phyloP scores from a whole-genome alignment of 2,797 vertebrate species.

The Gymnoscopelus microlampas region DNA sequence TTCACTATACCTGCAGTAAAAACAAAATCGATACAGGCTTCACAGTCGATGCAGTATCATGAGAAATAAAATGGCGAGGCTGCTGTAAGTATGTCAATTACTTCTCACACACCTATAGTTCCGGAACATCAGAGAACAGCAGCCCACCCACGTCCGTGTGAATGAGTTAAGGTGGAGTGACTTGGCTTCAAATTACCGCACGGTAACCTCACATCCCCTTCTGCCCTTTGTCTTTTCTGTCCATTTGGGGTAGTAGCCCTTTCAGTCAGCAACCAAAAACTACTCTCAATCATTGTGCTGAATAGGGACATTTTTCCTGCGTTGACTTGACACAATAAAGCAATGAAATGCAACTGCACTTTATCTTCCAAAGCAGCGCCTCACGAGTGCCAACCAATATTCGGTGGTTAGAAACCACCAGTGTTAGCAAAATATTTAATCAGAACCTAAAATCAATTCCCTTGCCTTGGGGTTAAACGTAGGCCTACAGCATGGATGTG shows the following conservation, averaged over 20 bases:
- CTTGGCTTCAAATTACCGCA: constrained; percentile 2
- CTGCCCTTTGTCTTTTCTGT: not conserved
- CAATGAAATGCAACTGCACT: constrained; percentile 8
- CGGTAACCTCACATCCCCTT: constrained; percentile 7
- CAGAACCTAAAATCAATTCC: not conserved
- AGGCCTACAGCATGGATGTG: not conserved
- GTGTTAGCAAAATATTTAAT: not conserved
- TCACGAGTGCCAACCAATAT: not conserved
- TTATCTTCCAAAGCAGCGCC: not conserved
- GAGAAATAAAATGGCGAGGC: no score
- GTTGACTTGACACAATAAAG: constrained; percentile 21
- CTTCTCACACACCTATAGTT: no score
- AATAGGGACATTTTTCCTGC: constrained; percentile 3
- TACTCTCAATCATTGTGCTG: constrained; percentile 12
- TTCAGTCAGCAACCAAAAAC: constrained; percentile 26
- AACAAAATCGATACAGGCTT: no score
- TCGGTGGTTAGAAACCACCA: not conserved
- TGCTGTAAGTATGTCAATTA: no score
- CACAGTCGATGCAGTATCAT: no score
- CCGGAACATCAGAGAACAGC: no score
- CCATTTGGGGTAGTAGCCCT: constrained; percentile 29
- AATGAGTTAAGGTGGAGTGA: not conserved
- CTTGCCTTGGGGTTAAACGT: no score
- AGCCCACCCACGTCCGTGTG: no score
- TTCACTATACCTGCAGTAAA: no score